Evolutionary conservation across 2,113 vertebrate genomes (phyloP), one percentile per base, ranked within the genome.

Genomic region (Channa argus): DNA sequence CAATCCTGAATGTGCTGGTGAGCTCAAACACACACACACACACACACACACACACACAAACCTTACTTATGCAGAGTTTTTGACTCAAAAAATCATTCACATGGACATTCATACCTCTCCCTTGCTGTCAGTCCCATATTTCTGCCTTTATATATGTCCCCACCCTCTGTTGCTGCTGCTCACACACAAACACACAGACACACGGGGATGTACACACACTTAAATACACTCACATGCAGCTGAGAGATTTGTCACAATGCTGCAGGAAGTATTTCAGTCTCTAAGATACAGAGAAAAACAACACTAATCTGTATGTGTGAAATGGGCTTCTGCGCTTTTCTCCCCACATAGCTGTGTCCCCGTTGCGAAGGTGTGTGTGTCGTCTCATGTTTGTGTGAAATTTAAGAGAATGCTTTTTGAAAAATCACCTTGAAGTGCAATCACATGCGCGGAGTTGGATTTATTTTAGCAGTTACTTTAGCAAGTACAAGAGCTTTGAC

Each of bases 1-100:
- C 89, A 99, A 99, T 76, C 97, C 98, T 3, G 98, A 99, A 92
- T 99, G 98, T 92, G 97, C 94, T 41, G 94, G 94, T 95, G 83
- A 93, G 92, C 41, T 14, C 24, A 24, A 24, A 24, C 51, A 9
- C 46, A 44, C 38, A 52, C 50, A 33, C 5, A 43, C 62, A 24
- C 51, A 9, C 46, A 44, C 38, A 52, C 50, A 33, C 5, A 43
- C 62, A 50, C 15, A 38, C 15, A 45, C 6, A 52, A 24, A 56
- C 50, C 44, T 34, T 49, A 49, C 34, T n/a, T n/a, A 62, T 47
- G 62, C 43, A 60, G 14, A 69, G 45, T 59, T 11, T 37, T 43
- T 39, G n/a, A 63, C 45, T 65, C 46, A 15, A 38, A 52, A 8
- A 66, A 45, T 54, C 43, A 5, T 63, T 53, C 55, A 49, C 15